Conservation (phyloP, 2,797 vertebrate genomes). For the Arctocebus calabarensis region DNA sequence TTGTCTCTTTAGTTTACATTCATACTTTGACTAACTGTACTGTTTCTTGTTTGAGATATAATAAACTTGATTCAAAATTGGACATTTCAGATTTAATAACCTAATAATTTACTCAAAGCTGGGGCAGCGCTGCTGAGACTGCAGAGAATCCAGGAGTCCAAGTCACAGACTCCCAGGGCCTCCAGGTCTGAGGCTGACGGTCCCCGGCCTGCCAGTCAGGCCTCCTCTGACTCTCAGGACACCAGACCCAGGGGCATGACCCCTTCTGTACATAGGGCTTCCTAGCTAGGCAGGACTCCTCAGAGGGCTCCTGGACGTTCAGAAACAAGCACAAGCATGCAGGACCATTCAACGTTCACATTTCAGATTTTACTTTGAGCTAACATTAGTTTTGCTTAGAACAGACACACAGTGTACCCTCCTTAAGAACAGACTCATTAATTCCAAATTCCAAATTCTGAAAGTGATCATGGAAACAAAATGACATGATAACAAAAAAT, state of each 20-base stretch:
- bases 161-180: slow-evolving; percentile 80
- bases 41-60: no score
- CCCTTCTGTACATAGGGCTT: background rate
- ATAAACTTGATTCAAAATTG: no score
- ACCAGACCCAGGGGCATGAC: slow-evolving; percentile 66
- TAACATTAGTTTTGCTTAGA: background rate
- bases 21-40: no score
- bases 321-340: background rate
- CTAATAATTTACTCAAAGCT: background rate
- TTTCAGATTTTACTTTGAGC: background rate
- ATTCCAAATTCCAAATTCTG: background rate
- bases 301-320: slow-evolving; percentile 42
- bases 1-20: no score
- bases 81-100: no score
- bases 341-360: background rate
- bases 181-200: slow-evolving; percentile 72
- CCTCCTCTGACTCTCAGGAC: slow-evolving; percentile 80
- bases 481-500: background rate
- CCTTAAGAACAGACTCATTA: background rate
- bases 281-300: slow-evolving; percentile 53
- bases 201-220: slow-evolving; percentile 79
- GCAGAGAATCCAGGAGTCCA: slow-evolving; percentile 82
- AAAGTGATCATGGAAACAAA: background rate
- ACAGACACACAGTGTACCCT: background rate
- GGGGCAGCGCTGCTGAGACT: slow-evolving; percentile 67